Conservation (phyloP, 2,888 invertebrate species). For the Hololepta plana region DNA sequence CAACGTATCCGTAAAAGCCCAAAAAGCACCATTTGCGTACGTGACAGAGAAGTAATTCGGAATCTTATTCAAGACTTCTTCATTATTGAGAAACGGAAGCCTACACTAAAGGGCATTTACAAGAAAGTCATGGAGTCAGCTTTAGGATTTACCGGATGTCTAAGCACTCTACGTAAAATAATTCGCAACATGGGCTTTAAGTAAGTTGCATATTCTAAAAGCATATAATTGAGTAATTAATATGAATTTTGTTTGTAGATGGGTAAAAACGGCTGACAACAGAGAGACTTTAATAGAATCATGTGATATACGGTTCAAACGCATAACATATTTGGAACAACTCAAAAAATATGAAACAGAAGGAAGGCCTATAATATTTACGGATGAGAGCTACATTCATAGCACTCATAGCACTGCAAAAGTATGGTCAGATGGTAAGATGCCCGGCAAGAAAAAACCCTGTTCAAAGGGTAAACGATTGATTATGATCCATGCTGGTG, state of each 20-base stretch:
- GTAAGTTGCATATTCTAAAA: no score
- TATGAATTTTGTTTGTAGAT: conserved; percentile 1
- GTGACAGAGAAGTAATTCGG: no score
- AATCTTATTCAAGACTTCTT: no score
- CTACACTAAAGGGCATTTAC: no score
- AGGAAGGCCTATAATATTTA: conserved; percentile 6
- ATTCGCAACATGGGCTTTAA: no score
- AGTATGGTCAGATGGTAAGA: conserved; percentile 11
- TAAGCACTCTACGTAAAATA: no score
- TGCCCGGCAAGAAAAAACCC: conserved; percentile 8
- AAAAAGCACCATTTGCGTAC: no score
- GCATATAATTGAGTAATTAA: no score
- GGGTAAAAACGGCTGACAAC: conserved; percentile 3
- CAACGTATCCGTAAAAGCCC: no score
- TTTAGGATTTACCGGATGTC: no score
- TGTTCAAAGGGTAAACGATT: conserved; percentile 12
- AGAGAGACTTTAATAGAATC: conserved; percentile 1
- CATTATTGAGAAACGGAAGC: no score
- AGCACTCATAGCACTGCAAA: conserved; percentile 8
- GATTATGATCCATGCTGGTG: conserved; percentile 9
- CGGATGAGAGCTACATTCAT: conserved; percentile 6
- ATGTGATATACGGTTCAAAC: conserved; percentile 2
- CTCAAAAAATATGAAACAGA: conserved; percentile 2
- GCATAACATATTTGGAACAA: conserved; percentile 2
- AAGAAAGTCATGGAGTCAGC: no score